Conservation (phyloP, 2,797 vertebrate genomes). For the Oreortyx pictus region DNA sequence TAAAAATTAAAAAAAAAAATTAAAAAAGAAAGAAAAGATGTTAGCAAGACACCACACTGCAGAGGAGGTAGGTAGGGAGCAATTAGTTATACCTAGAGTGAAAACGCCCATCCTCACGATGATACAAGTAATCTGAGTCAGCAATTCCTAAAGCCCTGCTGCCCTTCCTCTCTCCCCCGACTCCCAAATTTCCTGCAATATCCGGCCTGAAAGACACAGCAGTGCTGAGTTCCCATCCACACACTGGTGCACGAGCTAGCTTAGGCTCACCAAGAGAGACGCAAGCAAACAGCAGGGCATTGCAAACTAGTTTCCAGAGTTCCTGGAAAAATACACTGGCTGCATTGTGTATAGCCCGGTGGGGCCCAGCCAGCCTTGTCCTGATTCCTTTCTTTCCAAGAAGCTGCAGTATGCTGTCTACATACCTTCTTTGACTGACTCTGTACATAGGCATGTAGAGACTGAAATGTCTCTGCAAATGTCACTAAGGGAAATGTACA, state of each 20-base stretch:
- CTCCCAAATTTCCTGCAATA: neutral
- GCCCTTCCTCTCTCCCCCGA: neutral
- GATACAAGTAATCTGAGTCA: neutral
- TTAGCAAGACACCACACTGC: rapidly evolving
- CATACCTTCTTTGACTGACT: slow-evolving; percentile 29
- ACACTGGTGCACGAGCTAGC: neutral
- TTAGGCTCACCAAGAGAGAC: neutral
- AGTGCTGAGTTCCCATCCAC: neutral
- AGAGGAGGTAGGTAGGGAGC: neutral
- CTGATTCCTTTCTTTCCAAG: slow-evolving; percentile 54
- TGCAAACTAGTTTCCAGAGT: slow-evolving; percentile 35
- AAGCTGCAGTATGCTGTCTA: slow-evolving; percentile 25
- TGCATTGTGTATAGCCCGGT: neutral
- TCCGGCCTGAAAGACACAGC: neutral
- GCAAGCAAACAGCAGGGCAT: neutral
- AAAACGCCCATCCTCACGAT: neutral
- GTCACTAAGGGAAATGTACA: slow-evolving; percentile 11
- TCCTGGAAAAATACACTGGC: slow-evolving; percentile 46
- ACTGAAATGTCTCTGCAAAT: neutral
- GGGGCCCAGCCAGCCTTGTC: neutral
- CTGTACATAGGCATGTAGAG: neutral
- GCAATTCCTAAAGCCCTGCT: neutral
- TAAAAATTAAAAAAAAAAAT: too few relatives aligned
- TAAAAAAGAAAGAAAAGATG: neutral
- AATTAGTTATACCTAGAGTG: neutral